Evolutionary conservation across 2,113 vertebrate genomes (phyloP).

Genomic region (Anoplopoma fimbria): DNA sequence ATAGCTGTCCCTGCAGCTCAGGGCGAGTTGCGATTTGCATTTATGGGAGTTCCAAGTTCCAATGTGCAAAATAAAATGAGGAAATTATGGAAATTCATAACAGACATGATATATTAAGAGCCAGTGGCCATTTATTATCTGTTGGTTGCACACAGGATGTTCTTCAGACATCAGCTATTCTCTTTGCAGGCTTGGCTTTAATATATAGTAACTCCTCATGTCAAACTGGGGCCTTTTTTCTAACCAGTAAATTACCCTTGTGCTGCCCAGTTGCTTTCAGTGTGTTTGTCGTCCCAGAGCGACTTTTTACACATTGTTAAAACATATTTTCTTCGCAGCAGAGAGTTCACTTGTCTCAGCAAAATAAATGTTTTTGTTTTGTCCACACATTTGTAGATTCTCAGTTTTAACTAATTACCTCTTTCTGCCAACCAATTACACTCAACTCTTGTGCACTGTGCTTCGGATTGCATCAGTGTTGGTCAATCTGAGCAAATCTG

Average conservation of each 20-base stretch:
- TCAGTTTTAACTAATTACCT: slow-evolving; percentile 6
- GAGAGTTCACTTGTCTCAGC: slow-evolving; percentile 13
- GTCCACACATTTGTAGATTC: not conserved
- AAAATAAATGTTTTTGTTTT: not conserved
- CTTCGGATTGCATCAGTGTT: too few relatives aligned
- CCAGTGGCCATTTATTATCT: slow-evolving; percentile 49
- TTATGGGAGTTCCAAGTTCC: slow-evolving; percentile 48
- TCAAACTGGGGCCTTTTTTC: not conserved
- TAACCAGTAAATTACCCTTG: slow-evolving; percentile 1
- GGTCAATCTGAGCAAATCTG: slow-evolving; percentile 15
- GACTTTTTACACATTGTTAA: slow-evolving; percentile 13
- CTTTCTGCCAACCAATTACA: not conserved
- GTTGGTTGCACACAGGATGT: slow-evolving; percentile 36
- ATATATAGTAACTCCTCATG: slow-evolving; percentile 3
- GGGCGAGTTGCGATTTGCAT: slow-evolving; percentile 48
- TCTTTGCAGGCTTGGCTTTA: slow-evolving; percentile 1
- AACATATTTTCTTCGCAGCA: slow-evolving; percentile 18
- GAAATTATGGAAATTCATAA: slow-evolving; percentile 60
- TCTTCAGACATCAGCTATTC: slow-evolving; percentile 21
- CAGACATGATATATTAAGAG: slow-evolving; percentile 49
- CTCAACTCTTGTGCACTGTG: too few relatives aligned
- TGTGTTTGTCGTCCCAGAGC: slow-evolving; percentile 25
- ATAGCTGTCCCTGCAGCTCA: slow-evolving; percentile 36
- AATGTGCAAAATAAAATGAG: slow-evolving; percentile 57
- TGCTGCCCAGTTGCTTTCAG: slow-evolving; percentile 14